A percentile compares a stretch with the other conserved stretches of the same genome.
Conservation (phyloP, 2,888 invertebrate genomes). For the Danaus chrysippus region DNA sequence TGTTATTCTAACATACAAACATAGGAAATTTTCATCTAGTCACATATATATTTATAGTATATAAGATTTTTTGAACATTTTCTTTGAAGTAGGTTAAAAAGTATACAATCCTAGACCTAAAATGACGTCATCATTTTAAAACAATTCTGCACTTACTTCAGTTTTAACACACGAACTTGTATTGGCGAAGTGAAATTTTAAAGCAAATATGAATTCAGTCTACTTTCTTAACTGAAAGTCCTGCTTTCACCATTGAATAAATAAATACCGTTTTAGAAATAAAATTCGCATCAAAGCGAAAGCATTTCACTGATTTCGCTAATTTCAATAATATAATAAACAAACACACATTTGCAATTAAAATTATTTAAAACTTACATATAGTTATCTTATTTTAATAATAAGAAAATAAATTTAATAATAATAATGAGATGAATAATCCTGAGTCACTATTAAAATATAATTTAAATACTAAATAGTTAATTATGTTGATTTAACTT, state of each 20-base stretch:
- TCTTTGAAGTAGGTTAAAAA: too few species aligned
- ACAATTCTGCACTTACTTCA: not conserved
- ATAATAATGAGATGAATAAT: too few species aligned
- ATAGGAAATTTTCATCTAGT: too few species aligned
- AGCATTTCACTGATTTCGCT: not conserved
- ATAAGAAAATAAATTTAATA: too few species aligned
- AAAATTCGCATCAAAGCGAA: conserved; percentile 1
- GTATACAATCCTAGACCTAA: too few species aligned
- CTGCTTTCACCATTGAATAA: conserved; percentile 14
- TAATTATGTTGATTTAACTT: too few species aligned
- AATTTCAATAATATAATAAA: not conserved
- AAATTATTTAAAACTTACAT: not conserved
- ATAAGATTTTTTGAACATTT: too few species aligned
- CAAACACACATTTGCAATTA: too few species aligned
- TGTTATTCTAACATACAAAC: too few species aligned
- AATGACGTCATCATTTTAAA: not conserved
- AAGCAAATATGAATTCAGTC: conserved; percentile 11
- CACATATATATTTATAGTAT: too few species aligned
- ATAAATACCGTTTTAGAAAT: not conserved
- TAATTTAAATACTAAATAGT: too few species aligned
- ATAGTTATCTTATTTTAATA: not conserved
- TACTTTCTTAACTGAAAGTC: conserved; percentile 8
- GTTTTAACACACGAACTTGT: not conserved
- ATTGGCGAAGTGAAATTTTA: conserved; percentile 9
- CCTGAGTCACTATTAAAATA: not conserved